These are phyloP conservation scores for Muricea muricata DNA, from an alignment of 92 coral and sea anemone species.

Conservation along the genomic window DNA sequence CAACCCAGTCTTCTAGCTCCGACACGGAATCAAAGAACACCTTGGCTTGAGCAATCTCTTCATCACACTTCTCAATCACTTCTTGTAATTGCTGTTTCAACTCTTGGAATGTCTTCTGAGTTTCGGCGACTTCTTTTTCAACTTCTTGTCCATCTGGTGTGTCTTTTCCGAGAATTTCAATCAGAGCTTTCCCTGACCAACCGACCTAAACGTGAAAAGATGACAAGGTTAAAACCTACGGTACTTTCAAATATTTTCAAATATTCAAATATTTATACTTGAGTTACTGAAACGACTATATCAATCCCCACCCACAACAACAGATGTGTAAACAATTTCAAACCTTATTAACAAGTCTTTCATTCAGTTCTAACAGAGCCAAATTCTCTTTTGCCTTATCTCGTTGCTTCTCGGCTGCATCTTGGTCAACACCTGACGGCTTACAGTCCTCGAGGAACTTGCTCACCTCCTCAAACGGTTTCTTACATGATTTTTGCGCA, in stretches of 20 bases:
- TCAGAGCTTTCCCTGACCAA: slow-evolving; percentile 69
- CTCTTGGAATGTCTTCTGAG: slow-evolving; percentile 73
- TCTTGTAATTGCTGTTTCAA: slow-evolving; percentile 71
- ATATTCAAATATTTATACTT: too few species aligned
- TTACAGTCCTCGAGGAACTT: slow-evolving; percentile 73
- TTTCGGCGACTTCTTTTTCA: slow-evolving; percentile 69
- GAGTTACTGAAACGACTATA: too few species aligned
- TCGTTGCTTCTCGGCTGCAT: slow-evolving; percentile 72
- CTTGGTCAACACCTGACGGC: slow-evolving; percentile 81
- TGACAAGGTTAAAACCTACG: neutral
- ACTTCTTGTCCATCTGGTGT: slow-evolving; percentile 78
- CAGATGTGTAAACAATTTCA: neutral
- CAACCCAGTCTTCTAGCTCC: slow-evolving; percentile 82
- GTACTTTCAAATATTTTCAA: too few species aligned
- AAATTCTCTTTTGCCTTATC: slow-evolving; percentile 72
- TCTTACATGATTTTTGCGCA: slow-evolving; percentile 75
- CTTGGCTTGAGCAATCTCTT: slow-evolving; percentile 74
- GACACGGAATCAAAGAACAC: slow-evolving; percentile 86
- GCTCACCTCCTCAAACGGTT: slow-evolving; percentile 73
- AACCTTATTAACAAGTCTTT: slow-evolving; percentile 52
- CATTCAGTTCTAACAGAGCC: slow-evolving; percentile 70
- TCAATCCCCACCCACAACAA: too few species aligned
- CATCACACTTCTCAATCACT: slow-evolving; percentile 23
- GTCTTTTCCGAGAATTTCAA: slow-evolving; percentile 75
- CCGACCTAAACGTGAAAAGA: neutral